phyloP scores from a whole-genome alignment of 2,797 vertebrate genomes.

The Parauchenoglanis ngamensis region DNA sequence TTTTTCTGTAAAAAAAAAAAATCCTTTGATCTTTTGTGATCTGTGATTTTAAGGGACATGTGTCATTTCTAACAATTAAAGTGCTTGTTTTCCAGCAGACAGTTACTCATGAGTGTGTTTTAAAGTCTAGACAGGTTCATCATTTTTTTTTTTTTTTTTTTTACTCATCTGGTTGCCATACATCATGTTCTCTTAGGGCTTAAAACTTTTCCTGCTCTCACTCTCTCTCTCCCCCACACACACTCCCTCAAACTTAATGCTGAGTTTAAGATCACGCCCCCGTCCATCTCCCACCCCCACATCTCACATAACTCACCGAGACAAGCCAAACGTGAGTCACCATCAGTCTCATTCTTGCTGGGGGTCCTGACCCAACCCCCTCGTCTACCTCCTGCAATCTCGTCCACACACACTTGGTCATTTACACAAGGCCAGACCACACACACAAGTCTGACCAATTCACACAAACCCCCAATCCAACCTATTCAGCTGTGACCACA shows the following conservation, averaged over 20 bases:
- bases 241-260: conserved; percentile 11
- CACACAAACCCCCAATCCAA: conserved; percentile 29
- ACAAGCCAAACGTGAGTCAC: conserved; percentile 48
- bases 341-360: conserved; percentile 45
- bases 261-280: conserved; percentile 12
- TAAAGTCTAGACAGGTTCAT: conserved; percentile 32
- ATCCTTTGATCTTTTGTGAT: conserved; percentile 44
- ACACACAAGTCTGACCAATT: conserved; percentile 42
- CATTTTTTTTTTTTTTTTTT: conserved; percentile 21
- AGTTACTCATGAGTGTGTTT: conserved; percentile 41
- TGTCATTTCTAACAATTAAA: conserved; percentile 57
- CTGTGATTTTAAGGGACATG: conserved; percentile 33
- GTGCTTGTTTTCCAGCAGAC: conserved; percentile 34
- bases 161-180: conserved; percentile 39
- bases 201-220: conserved; percentile 24
- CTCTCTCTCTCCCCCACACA: not conserved
- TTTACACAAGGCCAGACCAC: conserved; percentile 45
- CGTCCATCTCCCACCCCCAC: conserved; percentile 17
- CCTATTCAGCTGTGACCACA: conserved; percentile 41
- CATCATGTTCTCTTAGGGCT: conserved; percentile 33
- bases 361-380: conserved; percentile 36
- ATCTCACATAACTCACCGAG: conserved; percentile 44
- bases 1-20: conserved; percentile 34
- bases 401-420: conserved; percentile 31
- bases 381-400: conserved; percentile 19